Evolutionary conservation across 1,140 invertebrate species (phyloP), one percentile per base, ranked within the genome.

Genomic region (Papilio machaon): DNA sequence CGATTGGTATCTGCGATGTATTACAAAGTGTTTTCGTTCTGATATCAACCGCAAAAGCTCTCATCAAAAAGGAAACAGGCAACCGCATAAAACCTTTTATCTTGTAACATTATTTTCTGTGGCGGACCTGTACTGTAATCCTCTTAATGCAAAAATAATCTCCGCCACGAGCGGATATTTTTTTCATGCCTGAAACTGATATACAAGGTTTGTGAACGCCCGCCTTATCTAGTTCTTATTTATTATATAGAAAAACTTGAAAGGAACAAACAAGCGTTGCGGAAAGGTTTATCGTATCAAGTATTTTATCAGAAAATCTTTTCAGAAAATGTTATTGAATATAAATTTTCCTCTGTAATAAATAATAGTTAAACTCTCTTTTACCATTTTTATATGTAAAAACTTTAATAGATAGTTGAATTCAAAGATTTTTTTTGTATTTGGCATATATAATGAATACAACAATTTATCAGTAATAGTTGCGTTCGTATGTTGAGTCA

Each of bases 111-210:
- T 75, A 19, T 19, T 75, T 75, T 75, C 49, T 75, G 74, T 19
- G 74, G 74, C 49, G 43, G 47, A 75, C 74, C 52, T 49, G 17
- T 30, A 75, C 46, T 35, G n/a, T 75, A 75, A 75, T 75, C 74
- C 74, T 75, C 19, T 75, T 75, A 75, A 75, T 75, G 74, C 74
- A 75, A 49, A 75, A 75, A 49, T 75, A 75, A 75, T 75, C 74
- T 52, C 19, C 17, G 46, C 74, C 19, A 8, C 15, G 73, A 52
- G 19, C 46, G 19, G 43, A 49, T 75, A 75, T 75, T 52, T 75
- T 67, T 64, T 38, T 30, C 60, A 38, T 54, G 77, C 15, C 30
- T 73, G 60, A 80, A 80, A 70, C 30, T 30, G 64, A 70, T 70
- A 70, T 15, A 70, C 64, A 35, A 67, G 13, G 11, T 0, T 70